Evolutionary conservation across 2,888 invertebrate species (phyloP), one percentile per base, ranked within the genome.

Genomic region (Lasioglossum malachurum): DNA sequence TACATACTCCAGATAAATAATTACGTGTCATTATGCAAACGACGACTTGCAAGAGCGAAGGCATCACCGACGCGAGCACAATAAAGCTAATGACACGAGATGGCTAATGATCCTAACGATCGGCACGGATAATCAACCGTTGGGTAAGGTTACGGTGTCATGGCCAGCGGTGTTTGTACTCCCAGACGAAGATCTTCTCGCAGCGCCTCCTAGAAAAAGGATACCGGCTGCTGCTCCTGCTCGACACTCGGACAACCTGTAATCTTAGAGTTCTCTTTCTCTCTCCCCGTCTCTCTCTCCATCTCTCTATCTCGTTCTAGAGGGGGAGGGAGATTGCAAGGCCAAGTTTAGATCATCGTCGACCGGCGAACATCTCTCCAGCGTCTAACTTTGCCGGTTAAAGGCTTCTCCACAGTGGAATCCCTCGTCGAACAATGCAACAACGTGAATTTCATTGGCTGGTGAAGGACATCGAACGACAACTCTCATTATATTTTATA

Each of bases 311-410:
- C 41, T 57, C n/a, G 60, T 53, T 31, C 16, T 64, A 19, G 35
- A 10, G 69, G 44, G 78, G 64, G 77, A 82, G 81, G 81, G 79
- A 78, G 79, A 64, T 73, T 77, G 83, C 94, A 94, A 93, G 94
- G 94, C 94, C 94, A 94, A 94, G 94, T 94, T 94, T 94, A 94
- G 94, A 94, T 94, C 94, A 94, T 93, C 94, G 92, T 91, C 74
- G 84, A 82, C 75, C 81, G 27, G 79, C 71, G 82, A 89, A 77
- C 83, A 57, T 84, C 84, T 69, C 38, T 27, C 12, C 19, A 57
- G 60, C 41, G 57, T 79, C 74, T 79, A 74, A 73, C 27, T n/a
- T 53, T 49, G 27, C 60, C 27, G 57, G 64, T 46, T 74, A 53
- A 84, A 84, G 74, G 8, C 74, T 77, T 60, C 49, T 77, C 38